Conservation (phyloP, 1,140 invertebrate genomes). For the Hyphantria cunea region DNA sequence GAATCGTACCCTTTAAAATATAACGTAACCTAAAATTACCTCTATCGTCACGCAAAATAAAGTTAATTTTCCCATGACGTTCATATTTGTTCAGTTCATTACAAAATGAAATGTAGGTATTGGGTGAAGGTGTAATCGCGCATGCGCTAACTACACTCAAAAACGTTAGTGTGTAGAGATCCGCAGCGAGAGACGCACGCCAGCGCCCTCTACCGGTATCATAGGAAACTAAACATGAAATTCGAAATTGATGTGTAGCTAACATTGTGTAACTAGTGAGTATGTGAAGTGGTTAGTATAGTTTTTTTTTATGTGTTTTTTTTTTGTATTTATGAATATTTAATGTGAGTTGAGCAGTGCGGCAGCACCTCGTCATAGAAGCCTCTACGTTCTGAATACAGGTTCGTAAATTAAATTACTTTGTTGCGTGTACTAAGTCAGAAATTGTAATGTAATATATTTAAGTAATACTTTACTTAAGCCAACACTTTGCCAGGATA, state of each 20-base stretch:
- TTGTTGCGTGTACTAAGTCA: slow-evolving; percentile 56
- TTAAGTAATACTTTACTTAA: slow-evolving; percentile 23
- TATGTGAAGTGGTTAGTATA: slow-evolving; percentile 29
- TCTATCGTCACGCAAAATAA: slow-evolving; percentile 22
- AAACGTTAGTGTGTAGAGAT: slow-evolving; percentile 53
- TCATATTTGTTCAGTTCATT: slow-evolving; percentile 57
- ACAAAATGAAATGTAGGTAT: slow-evolving; percentile 67
- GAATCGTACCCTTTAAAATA: slow-evolving; percentile 44
- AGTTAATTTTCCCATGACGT: slow-evolving; percentile 11
- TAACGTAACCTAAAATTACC: slow-evolving; percentile 30
- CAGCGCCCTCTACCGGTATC: slow-evolving; percentile 46
- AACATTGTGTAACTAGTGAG: slow-evolving; percentile 30
- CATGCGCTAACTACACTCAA: slow-evolving; percentile 48
- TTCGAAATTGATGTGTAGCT: slow-evolving; percentile 49
- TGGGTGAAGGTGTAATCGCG: slow-evolving; percentile 42
- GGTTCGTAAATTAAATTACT: slow-evolving; percentile 73
- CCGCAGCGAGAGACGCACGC: slow-evolving; percentile 51
- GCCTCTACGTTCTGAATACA: slow-evolving; percentile 46
- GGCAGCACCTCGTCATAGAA: slow-evolving; percentile 23
- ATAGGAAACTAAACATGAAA: slow-evolving; percentile 53
- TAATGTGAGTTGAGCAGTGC: slow-evolving; percentile 48
- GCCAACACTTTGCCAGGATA: slow-evolving; percentile 1
- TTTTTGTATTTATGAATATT: slow-evolving; percentile 52
- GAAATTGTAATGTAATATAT: slow-evolving; percentile 31
- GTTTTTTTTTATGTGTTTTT: slow-evolving; percentile 38